Evolutionary conservation across 1,140 invertebrate genomes (phyloP).

Genomic region (Ceratina australensis): DNA sequence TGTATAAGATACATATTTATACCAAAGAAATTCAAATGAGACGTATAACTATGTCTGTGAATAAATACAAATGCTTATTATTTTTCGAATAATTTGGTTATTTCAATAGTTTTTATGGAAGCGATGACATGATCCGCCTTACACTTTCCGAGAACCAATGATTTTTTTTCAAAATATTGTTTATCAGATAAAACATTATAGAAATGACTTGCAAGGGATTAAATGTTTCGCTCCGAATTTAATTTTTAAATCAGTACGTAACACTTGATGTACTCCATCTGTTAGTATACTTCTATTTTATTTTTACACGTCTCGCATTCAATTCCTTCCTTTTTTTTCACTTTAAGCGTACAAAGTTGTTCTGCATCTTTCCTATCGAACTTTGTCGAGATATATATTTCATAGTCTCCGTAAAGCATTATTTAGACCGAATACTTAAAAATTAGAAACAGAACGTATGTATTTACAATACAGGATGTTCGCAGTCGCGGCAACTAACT

Average conservation of each 20-base stretch:
- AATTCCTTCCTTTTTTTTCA: not conserved
- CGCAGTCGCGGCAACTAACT: slow-evolving; percentile 4
- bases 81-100: no score
- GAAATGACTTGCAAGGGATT: not conserved
- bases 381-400: not conserved
- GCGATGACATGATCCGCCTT: not conserved
- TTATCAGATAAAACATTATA: not conserved
- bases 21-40: no score
- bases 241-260: not conserved
- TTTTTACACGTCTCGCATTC: slow-evolving; percentile 9
- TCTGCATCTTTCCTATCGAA: slow-evolving; percentile 3
- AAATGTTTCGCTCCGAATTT: not conserved
- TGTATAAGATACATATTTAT: no score
- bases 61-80: no score
- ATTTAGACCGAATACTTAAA: not conserved
- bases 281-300: not conserved
- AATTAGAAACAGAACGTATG: not conserved
- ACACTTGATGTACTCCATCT: not conserved
- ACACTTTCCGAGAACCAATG: not conserved
- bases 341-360: slow-evolving; percentile 8
- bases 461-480: not conserved
- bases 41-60: no score
- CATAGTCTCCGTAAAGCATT: not conserved
- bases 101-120: no score
- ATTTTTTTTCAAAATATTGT: not conserved